phyloP scores from a whole-genome alignment of 2,888 invertebrate species.

The Margaritifera margaritifera region DNA sequence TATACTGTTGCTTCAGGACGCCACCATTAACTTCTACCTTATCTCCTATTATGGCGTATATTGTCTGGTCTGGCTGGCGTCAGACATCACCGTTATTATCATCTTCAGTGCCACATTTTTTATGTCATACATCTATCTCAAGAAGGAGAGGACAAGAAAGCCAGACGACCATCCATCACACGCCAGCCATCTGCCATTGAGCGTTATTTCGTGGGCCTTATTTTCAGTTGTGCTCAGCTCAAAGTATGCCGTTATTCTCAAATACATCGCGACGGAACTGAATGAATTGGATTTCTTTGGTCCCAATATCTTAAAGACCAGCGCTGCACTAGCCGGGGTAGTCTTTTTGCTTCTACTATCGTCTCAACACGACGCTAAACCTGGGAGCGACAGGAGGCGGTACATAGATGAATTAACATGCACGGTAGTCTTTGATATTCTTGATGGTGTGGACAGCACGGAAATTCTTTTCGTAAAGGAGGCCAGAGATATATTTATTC shows the following conservation, averaged over 20 bases:
- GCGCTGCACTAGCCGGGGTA: slow-evolving; percentile 74
- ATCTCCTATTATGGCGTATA: slow-evolving; percentile 64
- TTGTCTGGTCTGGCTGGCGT: slow-evolving; percentile 72
- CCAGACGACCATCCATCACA: too few species aligned
- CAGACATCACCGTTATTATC: slow-evolving; percentile 71
- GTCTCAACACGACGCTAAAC: slow-evolving; percentile 75
- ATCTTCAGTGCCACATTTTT: slow-evolving; percentile 63
- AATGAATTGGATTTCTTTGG: slow-evolving; percentile 73
- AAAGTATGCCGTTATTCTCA: slow-evolving; percentile 75
- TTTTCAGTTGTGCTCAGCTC: slow-evolving; percentile 75
- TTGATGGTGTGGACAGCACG: slow-evolving; percentile 77
- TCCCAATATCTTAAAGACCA: slow-evolving; percentile 67
- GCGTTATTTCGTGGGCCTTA: slow-evolving; percentile 76
- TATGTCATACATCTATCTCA: slow-evolving; percentile 17
- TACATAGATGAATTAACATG: slow-evolving; percentile 75
- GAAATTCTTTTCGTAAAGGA: slow-evolving; percentile 73
- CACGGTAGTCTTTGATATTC: slow-evolving; percentile 76
- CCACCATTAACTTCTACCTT: slow-evolving; percentile 73
- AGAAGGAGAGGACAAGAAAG: slow-evolving; percentile 5
- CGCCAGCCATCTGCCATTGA: slow-evolving; percentile 51
- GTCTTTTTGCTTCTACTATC: slow-evolving; percentile 76
- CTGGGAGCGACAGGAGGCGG: slow-evolving; percentile 72
- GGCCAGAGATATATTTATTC: slow-evolving; percentile 45
- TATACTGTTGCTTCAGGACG: slow-evolving; percentile 70
- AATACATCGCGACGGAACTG: slow-evolving; percentile 63